These are phyloP conservation scores for Sialis lutaria DNA, from an alignment of 2,888 invertebrate genomes.

Conservation along the genomic window DNA sequence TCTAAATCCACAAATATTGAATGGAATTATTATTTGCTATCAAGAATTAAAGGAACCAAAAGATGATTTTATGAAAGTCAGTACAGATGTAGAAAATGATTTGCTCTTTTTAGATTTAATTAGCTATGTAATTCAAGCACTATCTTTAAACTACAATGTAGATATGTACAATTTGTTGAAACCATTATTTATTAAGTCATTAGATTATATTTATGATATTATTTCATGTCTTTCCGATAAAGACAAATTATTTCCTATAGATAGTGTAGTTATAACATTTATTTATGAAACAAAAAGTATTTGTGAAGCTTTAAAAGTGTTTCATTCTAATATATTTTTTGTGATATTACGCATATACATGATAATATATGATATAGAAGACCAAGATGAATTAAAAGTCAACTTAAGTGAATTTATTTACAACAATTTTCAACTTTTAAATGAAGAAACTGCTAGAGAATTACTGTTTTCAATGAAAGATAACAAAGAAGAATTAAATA, in stretches of 20 bases:
- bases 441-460: too few relatives aligned
- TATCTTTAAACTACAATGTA: neutral
- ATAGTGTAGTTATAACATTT: conserved; percentile 15
- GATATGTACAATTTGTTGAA: neutral
- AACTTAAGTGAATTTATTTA: too few relatives aligned
- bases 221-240: conserved; percentile 13
- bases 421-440: too few relatives aligned
- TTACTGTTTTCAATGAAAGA: too few relatives aligned
- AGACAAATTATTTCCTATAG: conserved; percentile 16
- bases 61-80: neutral
- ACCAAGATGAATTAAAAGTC: too few relatives aligned
- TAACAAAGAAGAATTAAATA: too few relatives aligned
- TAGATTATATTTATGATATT: conserved; percentile 12
- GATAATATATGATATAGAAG: too few relatives aligned
- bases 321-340: conserved; percentile 13
- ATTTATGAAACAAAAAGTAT: conserved; percentile 16
- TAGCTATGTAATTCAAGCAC: neutral
- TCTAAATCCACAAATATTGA: neutral
- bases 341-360: neutral
- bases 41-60: neutral
- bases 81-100: neutral
- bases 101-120: neutral
- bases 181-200: conserved; percentile 6
- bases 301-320: conserved; percentile 12
- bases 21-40: neutral